These are phyloP conservation scores for Lindbergichthys nudifrons DNA, from an alignment of 2,797 vertebrate species.

Conservation along the genomic window DNA sequence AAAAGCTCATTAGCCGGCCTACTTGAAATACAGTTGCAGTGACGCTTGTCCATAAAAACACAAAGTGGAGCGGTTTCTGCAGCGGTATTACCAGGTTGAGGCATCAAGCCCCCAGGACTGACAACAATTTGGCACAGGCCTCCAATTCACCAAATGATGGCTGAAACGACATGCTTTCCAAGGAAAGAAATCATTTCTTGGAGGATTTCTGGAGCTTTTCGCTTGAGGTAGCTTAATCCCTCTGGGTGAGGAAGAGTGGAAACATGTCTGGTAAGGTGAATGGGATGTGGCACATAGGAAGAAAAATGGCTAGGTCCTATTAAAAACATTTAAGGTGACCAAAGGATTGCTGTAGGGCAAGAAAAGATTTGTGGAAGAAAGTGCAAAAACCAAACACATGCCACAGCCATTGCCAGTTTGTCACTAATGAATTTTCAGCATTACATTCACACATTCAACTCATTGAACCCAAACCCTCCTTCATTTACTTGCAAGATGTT, in stretches of 20 bases:
- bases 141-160: conserved; percentile 63
- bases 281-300: conserved; percentile 74
- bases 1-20: conserved; percentile 86
- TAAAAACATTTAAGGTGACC: conserved; percentile 66
- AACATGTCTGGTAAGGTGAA: conserved; percentile 77
- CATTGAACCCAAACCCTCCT: conserved; percentile 24
- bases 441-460: conserved; percentile 31
- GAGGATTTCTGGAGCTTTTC: conserved; percentile 67
- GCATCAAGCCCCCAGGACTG: conserved; percentile 75
- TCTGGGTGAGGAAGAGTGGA: conserved; percentile 73
- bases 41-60: conserved; percentile 87
- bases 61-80: conserved; percentile 79
- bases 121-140: conserved; percentile 74
- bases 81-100: conserved; percentile 78
- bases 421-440: conserved; percentile 29
- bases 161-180: conserved; percentile 67
- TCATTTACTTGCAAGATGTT: conserved; percentile 24
- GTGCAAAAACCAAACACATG: conserved; percentile 51
- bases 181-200: conserved; percentile 74
- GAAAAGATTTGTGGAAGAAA: conserved; percentile 49
- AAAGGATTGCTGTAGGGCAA: conserved; percentile 46
- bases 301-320: conserved; percentile 72
- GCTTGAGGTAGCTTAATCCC: conserved; percentile 66
- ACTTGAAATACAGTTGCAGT: conserved; percentile 86
- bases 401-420: conserved; percentile 33